Percentiles rank a stretch among this genome's conserved stretches.
Conservation (phyloP, 2,113 vertebrate species). For the Microtus ochrogaster region DNA sequence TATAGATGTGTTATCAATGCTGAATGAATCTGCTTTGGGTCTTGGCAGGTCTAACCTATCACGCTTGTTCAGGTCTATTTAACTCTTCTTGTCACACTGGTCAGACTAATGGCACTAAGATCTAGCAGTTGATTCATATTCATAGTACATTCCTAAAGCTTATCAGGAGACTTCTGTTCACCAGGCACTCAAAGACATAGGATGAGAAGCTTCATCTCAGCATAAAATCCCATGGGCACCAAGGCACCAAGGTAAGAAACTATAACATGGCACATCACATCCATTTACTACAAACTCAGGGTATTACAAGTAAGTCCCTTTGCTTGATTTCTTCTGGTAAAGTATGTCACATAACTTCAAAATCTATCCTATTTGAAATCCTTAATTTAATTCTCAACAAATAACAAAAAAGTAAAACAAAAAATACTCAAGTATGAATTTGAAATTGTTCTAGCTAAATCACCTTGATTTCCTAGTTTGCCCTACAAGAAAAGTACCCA, state of each 20-base stretch:
- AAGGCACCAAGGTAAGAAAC: background rate
- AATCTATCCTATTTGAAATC: constrained; percentile 30
- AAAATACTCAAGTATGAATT: background rate
- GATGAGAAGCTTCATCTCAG: constrained; percentile 25
- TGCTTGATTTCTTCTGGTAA: constrained; percentile 44
- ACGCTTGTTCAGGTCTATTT: background rate
- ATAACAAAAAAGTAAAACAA: background rate
- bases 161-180: background rate
- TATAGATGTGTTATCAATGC: background rate
- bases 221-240: background rate
- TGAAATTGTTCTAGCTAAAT: constrained; percentile 26
- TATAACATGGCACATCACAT: background rate
- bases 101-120: background rate
- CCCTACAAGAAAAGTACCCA: constrained; percentile 11
- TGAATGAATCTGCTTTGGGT: constrained; percentile 43
- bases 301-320: background rate
- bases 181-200: background rate
- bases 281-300: background rate
- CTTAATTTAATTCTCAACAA: background rate
- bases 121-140: constrained; percentile 4
- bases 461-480: constrained; percentile 6
- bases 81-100: constrained; percentile 9
- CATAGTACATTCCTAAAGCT: background rate
- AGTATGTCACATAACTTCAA: background rate
- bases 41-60: background rate